Percentiles rank a stretch among this genome's conserved stretches.
These are phyloP conservation scores for Bombyx mandarina DNA, from an alignment of 1,140 invertebrate species.

Conservation along the genomic window DNA sequence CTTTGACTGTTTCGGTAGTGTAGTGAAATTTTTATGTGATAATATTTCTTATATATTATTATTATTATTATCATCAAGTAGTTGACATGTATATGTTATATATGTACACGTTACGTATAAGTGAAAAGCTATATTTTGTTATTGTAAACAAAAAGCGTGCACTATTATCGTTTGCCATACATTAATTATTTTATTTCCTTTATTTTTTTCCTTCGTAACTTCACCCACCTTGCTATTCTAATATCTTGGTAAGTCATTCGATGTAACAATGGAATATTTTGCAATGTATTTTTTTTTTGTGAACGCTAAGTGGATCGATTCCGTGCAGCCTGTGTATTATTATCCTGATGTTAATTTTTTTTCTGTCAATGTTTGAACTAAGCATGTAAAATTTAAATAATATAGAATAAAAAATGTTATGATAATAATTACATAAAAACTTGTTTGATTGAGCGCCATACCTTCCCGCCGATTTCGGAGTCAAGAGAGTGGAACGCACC, in stretches of 20 bases:
- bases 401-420: conserved; percentile 71
- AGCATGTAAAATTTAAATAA: conserved; percentile 71
- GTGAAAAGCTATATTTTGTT: conserved; percentile 66
- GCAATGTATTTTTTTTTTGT: conserved; percentile 55
- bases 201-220: conserved; percentile 17
- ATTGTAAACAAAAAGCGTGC: conserved; percentile 45
- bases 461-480: neutral
- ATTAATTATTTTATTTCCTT: conserved; percentile 15
- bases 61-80: conserved; percentile 55
- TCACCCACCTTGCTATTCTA: conserved; percentile 21
- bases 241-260: conserved; percentile 31
- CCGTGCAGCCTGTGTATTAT: conserved; percentile 56
- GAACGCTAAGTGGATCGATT: conserved; percentile 54
- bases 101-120: conserved; percentile 36
- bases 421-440: conserved; percentile 68
- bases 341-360: conserved; percentile 69
- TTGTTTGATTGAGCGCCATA: conserved; percentile 52
- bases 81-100: conserved; percentile 38
- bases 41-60: conserved; percentile 38
- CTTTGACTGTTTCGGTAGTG: conserved; percentile 5
- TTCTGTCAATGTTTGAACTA: conserved; percentile 69
- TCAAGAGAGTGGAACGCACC: too few relatives aligned
- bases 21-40: conserved; percentile 59
- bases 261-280: conserved; percentile 65
- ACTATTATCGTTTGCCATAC: conserved; percentile 46